phyloP scores from a whole-genome alignment of 2,888 invertebrate species.

The Drosophila rubida region DNA sequence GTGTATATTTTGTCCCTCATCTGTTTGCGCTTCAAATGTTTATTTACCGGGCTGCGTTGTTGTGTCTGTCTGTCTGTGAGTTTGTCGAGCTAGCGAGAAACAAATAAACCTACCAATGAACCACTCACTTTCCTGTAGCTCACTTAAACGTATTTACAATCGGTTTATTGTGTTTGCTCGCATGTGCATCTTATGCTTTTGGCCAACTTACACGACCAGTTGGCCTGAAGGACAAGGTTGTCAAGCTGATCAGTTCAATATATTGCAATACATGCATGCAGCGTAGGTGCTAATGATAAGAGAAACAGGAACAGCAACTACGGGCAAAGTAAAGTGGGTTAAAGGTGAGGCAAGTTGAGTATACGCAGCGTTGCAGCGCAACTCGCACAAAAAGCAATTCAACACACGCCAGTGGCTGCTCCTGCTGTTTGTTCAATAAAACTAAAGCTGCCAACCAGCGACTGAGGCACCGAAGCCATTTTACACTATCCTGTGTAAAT shows the following conservation, averaged over 20 bases:
- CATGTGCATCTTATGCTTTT: slow-evolving; percentile 38
- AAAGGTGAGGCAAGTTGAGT: slow-evolving; percentile 64
- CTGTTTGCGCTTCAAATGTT: slow-evolving; percentile 58
- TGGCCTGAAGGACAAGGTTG: slow-evolving; percentile 38
- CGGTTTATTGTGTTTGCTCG: slow-evolving; percentile 46
- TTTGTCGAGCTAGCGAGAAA: slow-evolving; percentile 42
- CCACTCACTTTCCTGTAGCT: slow-evolving; percentile 57
- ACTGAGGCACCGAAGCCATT: slow-evolving; percentile 13
- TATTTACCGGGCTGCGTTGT: slow-evolving; percentile 42
- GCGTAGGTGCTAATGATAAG: slow-evolving; percentile 57
- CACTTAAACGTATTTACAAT: slow-evolving; percentile 48
- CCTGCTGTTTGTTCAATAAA: slow-evolving; percentile 75
- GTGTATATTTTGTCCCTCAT: slow-evolving; percentile 20
- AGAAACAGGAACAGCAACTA: slow-evolving; percentile 11
- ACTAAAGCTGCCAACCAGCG: slow-evolving; percentile 31
- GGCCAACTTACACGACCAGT: background rate
- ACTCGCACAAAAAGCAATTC: slow-evolving; percentile 44
- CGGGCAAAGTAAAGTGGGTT: slow-evolving; percentile 55
- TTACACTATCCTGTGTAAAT: slow-evolving; percentile 51
- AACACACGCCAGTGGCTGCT: slow-evolving; percentile 40
- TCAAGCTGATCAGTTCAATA: background rate
- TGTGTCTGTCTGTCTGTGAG: slow-evolving; percentile 27
- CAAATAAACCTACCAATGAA: slow-evolving; percentile 43
- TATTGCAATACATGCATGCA: background rate
- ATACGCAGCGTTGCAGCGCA: slow-evolving; percentile 70